Base-by-base conservation (phyloP, 2,797 vertebrate species). In the Silurus lanzhouensis region DNA sequence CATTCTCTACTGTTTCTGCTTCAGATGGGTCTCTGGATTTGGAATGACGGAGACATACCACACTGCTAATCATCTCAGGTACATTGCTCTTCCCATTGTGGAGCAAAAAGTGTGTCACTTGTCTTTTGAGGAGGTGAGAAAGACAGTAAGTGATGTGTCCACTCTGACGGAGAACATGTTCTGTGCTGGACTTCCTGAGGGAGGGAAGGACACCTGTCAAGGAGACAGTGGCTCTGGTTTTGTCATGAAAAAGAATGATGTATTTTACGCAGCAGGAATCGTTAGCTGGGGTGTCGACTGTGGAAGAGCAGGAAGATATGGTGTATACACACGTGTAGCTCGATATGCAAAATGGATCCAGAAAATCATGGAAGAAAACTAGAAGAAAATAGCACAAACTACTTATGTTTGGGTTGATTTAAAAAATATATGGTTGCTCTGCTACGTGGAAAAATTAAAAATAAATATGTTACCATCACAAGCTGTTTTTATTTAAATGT, bases 211-310 rank as follows among this genome's bases (percentile, higher is more conserved):
- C 88, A 88, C 89, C n/a, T 91, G 90, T 83, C 9, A 27, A 8
- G 91, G 91, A 12, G 91, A 92, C 79, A 88, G 89, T 5, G 91
- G 91, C 44, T 82, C 89, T 61, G 84, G 66, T 25, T 86, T 86
- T 15, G 74, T 84, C 55, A 83, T 88, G 55, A 38, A 82, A 19
- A 81, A 83, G 0, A 22, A 38, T 0, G 70, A 58, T 0, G 25
- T 6, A 8, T 88, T 77, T 78, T 87, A 88, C 46, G 88, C 86
- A 7, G 89, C 88, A 6, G 90, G 91, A 4, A 90, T 92, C 44
- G 91, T 91, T 48, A 91, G 90, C 77, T 92, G 89, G 91, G 91
- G 90, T 27, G 4, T 79, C 3, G n/a, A 75, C 27, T 92, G 91
- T 84, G 90, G 88, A 3, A 1, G 8, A 25, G 0, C n/a, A 15